Conservation (phyloP, 2,797 vertebrate genomes). For the Xyrichtys novacula region DNA sequence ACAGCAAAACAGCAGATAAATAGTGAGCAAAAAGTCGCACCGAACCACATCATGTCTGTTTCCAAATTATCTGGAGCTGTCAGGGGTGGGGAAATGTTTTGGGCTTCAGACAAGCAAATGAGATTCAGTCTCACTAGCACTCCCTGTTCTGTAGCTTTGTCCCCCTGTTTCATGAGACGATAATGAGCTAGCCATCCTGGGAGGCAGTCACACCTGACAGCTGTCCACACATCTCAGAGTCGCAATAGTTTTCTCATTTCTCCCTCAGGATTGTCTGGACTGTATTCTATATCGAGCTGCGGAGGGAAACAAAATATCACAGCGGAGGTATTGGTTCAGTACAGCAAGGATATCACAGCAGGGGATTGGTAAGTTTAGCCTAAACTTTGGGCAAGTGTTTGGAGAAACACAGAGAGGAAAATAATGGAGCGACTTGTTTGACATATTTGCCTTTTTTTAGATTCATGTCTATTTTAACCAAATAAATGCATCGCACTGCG, state of each 20-base stretch:
- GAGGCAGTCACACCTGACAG: constrained; percentile 78
- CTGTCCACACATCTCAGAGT: constrained; percentile 72
- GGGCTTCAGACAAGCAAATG: constrained; percentile 68
- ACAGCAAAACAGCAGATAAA: constrained; percentile 54
- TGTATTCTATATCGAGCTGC: constrained; percentile 48
- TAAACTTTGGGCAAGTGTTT: constrained; percentile 20
- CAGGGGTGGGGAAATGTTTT: constrained; percentile 65
- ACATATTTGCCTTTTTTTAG: not conserved
- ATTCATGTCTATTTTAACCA: too few species aligned
- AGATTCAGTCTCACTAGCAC: constrained; percentile 59
- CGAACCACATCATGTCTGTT: constrained; percentile 47
- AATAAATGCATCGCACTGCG: not conserved
- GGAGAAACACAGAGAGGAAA: constrained; percentile 11
- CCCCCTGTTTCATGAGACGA: constrained; percentile 67
- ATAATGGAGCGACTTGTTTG: not conserved
- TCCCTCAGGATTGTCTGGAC: constrained; percentile 44
- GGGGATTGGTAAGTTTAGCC: not conserved
- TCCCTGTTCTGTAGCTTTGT: constrained; percentile 59
- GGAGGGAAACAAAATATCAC: constrained; percentile 51
- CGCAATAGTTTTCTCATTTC: constrained; percentile 69
- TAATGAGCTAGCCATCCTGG: constrained; percentile 77
- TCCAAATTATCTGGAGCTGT: constrained; percentile 70
- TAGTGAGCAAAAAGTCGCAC: constrained; percentile 61
- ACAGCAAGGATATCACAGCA: constrained; percentile 13
- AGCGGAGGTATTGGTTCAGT: constrained; percentile 34